These are phyloP conservation scores for Chrysomallon squamiferum DNA, from an alignment of 1,140 invertebrate genomes.

Conservation along the genomic window DNA sequence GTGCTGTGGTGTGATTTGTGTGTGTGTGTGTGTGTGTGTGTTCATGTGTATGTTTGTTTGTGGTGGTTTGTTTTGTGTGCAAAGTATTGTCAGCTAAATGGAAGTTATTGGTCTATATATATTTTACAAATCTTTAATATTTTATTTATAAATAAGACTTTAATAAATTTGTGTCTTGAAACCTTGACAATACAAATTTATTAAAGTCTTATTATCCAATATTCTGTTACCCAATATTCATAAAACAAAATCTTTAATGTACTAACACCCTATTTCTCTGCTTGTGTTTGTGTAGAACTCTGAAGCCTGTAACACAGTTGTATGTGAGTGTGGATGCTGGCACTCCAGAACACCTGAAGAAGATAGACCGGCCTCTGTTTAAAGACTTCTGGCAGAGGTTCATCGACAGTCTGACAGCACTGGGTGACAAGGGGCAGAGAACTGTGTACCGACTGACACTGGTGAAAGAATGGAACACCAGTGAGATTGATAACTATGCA, in stretches of 20 bases:
- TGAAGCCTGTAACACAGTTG: conserved; percentile 71
- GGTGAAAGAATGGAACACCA: conserved; percentile 72
- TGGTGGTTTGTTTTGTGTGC: neutral
- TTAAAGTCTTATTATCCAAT: too few species aligned
- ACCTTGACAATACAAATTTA: too few species aligned
- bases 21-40: neutral
- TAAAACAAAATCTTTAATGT: too few species aligned
- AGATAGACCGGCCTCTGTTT: conserved; percentile 72
- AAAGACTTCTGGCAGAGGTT: conserved; percentile 73
- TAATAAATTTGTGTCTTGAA: too few species aligned
- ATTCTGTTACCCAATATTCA: too few species aligned
- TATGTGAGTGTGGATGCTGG: conserved; percentile 74
- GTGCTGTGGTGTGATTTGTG: neutral
- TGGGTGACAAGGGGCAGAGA: conserved; percentile 70
- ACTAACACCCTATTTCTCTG: too few species aligned
- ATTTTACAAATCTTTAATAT: too few species aligned
- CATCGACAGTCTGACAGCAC: conserved; percentile 67
- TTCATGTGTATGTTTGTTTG: neutral
- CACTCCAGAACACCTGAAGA: conserved; percentile 72
- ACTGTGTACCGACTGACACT: conserved; percentile 74
- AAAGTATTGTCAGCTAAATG: too few species aligned
- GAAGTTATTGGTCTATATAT: too few species aligned
- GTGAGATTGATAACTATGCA: conserved; percentile 71
- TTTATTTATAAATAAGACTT: too few species aligned
- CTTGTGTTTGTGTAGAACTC: conserved; percentile 58